Percentiles rank a stretch among this genome's conserved stretches.
These are phyloP conservation scores for Sceloporus tristichus DNA, from an alignment of 2,113 vertebrate species.

Conservation along the genomic window DNA sequence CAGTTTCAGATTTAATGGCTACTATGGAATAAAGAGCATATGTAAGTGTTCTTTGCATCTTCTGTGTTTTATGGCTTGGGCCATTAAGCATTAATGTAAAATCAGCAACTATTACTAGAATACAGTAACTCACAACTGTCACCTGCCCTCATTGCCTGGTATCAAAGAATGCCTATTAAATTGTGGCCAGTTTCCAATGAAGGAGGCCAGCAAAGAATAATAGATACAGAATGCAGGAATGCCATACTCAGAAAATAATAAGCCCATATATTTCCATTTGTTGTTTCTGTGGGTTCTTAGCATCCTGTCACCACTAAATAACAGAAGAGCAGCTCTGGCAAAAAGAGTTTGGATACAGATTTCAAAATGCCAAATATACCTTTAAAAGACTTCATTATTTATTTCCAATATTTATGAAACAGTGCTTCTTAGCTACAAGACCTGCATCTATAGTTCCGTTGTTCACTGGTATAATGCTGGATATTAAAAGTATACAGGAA, in stretches of 20 bases:
- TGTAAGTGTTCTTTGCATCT: not conserved
- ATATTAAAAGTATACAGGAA: not conserved
- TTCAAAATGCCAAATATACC: not conserved
- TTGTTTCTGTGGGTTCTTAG: not conserved
- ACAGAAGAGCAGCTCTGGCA: not conserved
- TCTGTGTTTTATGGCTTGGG: not conserved
- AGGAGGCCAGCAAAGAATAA: not conserved
- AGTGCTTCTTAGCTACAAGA: not conserved
- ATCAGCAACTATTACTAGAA: not conserved
- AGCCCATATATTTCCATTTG: no score
- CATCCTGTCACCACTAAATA: not conserved
- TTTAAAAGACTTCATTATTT: not conserved
- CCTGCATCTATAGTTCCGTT: not conserved
- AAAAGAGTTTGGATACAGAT: not conserved
- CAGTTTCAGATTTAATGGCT: not conserved
- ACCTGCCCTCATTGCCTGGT: not conserved
- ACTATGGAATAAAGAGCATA: not conserved
- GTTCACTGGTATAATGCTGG: not conserved
- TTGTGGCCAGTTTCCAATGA: not conserved
- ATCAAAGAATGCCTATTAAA: not conserved
- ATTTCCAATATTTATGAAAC: not conserved
- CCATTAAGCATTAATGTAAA: not conserved
- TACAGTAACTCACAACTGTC: not conserved
- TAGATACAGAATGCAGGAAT: not conserved
- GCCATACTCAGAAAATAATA: not conserved